Evolutionary conservation across 2,797 vertebrate genomes (phyloP).

Genomic region (Mycteria americana): DNA sequence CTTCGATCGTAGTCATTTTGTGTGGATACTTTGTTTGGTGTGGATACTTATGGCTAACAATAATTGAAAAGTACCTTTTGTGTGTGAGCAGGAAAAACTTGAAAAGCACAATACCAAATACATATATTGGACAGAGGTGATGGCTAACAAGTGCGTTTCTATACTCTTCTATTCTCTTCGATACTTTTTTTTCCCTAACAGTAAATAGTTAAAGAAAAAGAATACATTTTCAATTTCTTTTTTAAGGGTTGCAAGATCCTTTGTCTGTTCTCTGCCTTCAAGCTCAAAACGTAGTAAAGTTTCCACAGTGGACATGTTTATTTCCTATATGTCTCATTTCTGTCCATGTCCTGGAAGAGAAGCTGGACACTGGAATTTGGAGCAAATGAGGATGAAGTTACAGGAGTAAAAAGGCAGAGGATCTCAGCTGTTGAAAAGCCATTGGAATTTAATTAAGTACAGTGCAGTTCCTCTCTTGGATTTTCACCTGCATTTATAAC

Average conservation of each 20-base stretch:
- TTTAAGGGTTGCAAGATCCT: neutral
- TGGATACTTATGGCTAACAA: accelerated
- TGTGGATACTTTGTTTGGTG: neutral
- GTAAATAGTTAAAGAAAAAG: neutral
- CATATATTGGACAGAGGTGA: neutral
- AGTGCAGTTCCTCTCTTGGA: neutral
- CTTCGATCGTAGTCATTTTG: neutral
- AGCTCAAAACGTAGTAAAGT: neutral
- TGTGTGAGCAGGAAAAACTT: neutral
- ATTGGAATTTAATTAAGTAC: neutral
- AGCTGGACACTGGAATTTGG: neutral
- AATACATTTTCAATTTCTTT: neutral
- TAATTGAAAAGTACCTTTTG: neutral
- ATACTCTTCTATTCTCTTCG: too few species aligned
- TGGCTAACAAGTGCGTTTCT: neutral
- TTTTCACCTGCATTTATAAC: neutral
- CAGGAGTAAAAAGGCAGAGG: neutral
- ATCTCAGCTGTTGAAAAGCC: neutral
- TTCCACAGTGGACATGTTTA: neutral
- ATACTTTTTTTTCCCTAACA: neutral
- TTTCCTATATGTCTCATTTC: neutral
- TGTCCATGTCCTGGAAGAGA: neutral
- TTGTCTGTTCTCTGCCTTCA: neutral
- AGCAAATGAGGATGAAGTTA: neutral
- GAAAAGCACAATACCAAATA: neutral